A percentile compares a stretch with the other conserved stretches of the same genome.
These are phyloP conservation scores for Philopotamus ludificatus DNA, from an alignment of 1,140 invertebrate genomes.

Conservation along the genomic window DNA sequence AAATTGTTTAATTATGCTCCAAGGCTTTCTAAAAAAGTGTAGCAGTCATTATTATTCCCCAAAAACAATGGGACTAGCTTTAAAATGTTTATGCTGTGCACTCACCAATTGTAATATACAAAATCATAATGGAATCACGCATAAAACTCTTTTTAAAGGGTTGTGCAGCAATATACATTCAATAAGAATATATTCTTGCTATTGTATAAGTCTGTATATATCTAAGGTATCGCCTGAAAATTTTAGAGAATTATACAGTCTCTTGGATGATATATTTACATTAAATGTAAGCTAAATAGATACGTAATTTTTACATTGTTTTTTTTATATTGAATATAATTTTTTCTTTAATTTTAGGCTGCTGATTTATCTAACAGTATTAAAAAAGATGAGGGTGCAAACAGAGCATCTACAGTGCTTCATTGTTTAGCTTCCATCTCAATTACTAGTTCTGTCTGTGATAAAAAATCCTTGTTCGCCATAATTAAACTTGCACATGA, in stretches of 20 bases:
- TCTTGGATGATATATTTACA: constrained; percentile 27
- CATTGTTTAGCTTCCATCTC: constrained; percentile 46
- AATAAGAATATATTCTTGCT: constrained; percentile 48
- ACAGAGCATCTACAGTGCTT: constrained; percentile 48
- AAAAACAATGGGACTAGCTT: constrained; percentile 26
- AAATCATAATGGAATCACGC: constrained; percentile 42
- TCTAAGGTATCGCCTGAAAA: constrained; percentile 2
- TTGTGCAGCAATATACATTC: constrained; percentile 45
- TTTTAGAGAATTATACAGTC: constrained; percentile 16
- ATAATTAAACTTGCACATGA: constrained; percentile 24
- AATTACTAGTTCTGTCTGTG: constrained; percentile 31
- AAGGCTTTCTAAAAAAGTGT: constrained; percentile 25
- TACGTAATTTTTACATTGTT: neutral
- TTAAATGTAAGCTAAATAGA: constrained; percentile 27
- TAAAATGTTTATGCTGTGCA: constrained; percentile 41
- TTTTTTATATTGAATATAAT: constrained; percentile 38
- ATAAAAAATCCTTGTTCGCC: constrained; percentile 24
- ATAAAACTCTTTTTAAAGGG: constrained; percentile 45
- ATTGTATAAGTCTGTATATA: constrained; percentile 37
- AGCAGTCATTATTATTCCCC: constrained; percentile 26
- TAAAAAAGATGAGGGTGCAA: constrained; percentile 49
- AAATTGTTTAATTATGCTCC: constrained; percentile 37
- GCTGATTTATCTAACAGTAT: constrained; percentile 43
- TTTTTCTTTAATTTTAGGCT: constrained; percentile 44
- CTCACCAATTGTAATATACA: constrained; percentile 39